Evolutionary conservation across 2,888 invertebrate species (phyloP).

Genomic region (Erebia epiphron): DNA sequence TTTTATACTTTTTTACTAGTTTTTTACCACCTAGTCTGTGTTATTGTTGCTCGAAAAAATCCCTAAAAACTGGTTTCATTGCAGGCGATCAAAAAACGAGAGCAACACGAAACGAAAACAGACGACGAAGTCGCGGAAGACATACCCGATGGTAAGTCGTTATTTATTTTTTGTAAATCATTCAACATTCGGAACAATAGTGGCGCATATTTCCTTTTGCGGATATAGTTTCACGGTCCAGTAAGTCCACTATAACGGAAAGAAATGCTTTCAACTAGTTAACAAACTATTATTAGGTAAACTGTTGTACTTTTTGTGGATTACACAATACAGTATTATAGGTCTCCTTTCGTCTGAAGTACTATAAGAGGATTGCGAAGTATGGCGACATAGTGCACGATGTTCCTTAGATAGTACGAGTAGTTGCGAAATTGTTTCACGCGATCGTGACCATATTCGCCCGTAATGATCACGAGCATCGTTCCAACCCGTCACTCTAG

Average conservation of each 20-base stretch:
- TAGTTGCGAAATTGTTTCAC: conserved; percentile 69
- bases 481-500: conserved; percentile 37
- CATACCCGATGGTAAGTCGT: conserved; percentile 71
- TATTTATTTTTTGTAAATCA: conserved; percentile 12
- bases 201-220: conserved; percentile 20
- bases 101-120: conserved; percentile 70
- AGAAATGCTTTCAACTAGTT: conserved; percentile 28
- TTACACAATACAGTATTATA: conserved; percentile 22
- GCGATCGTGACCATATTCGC: conserved; percentile 71
- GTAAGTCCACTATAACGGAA: conserved; percentile 30
- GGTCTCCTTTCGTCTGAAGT: conserved; percentile 31
- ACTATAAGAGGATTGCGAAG: conserved; percentile 39
- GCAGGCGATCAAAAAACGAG: conserved; percentile 79
- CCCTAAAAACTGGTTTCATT: conserved; percentile 46
- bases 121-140: conserved; percentile 70
- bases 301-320: conserved; percentile 13
- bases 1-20: not conserved
- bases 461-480: conserved; percentile 47
- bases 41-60: conserved; percentile 26
- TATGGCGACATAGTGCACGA: conserved; percentile 51
- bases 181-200: conserved; percentile 20
- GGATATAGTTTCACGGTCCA: conserved; percentile 31
- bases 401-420: conserved; percentile 46
- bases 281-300: not conserved
- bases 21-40: not conserved